A percentile compares a stretch with the other conserved stretches of the same genome.
These are phyloP conservation scores for Mamestra configurata DNA, from an alignment of 1,140 invertebrate species.

Conservation along the genomic window DNA sequence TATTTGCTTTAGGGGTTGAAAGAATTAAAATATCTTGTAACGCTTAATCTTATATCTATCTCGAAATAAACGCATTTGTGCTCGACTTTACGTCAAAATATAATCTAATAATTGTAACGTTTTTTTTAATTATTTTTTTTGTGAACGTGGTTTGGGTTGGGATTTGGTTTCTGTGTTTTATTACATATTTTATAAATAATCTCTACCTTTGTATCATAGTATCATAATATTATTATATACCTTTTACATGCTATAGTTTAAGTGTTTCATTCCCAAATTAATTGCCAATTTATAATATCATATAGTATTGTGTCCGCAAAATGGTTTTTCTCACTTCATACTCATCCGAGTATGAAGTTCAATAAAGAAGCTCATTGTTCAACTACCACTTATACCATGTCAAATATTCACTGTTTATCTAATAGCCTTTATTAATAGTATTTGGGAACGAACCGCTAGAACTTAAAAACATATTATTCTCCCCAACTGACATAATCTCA, in stretches of 20 bases:
- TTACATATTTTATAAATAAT: conserved; percentile 19
- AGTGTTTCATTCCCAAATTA: neutral
- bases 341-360: too few relatives aligned
- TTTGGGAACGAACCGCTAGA: conserved; percentile 33
- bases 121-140: conserved; percentile 63
- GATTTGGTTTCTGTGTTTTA: conserved; percentile 78
- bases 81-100: conserved; percentile 64
- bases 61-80: conserved; percentile 51
- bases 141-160: conserved; percentile 81
- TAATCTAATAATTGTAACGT: conserved; percentile 61
- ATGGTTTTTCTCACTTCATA: too few relatives aligned
- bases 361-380: too few relatives aligned
- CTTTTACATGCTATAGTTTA: too few relatives aligned
- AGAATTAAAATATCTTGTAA: too few relatives aligned
- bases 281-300: neutral
- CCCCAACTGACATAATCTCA: neutral
- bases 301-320: too few relatives aligned
- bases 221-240: neutral
- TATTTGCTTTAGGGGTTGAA: too few relatives aligned
- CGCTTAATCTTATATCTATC: too few relatives aligned
- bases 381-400: too few relatives aligned
- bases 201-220: neutral
- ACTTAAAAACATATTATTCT: neutral
- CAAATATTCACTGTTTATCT: too few relatives aligned
- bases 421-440: too few relatives aligned